Percentiles rank a stretch among this genome's conserved stretches.
These are phyloP conservation scores for Heliconius hermathena DNA, from an alignment of 1,140 invertebrate species.

Conservation along the genomic window DNA sequence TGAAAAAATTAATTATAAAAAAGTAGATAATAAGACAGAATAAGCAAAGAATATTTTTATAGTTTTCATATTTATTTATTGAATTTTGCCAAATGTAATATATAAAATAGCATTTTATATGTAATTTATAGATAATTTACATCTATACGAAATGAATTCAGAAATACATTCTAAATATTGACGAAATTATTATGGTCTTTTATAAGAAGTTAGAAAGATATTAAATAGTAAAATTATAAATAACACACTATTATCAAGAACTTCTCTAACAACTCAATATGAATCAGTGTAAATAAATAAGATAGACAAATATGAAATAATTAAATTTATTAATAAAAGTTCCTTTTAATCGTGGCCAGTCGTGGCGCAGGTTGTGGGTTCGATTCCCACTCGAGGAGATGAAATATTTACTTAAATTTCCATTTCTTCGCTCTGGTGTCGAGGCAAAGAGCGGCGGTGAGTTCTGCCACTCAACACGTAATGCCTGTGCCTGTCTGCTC, in stretches of 20 bases:
- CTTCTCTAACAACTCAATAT: no score
- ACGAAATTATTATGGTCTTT: background rate
- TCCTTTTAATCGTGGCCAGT: no score
- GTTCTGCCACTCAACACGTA: no score
- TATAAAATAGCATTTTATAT: background rate
- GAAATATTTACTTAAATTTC: no score
- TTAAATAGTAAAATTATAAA: background rate
- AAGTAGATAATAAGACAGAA: constrained; percentile 41
- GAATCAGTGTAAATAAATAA: no score
- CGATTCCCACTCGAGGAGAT: no score
- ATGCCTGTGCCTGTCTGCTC: no score
- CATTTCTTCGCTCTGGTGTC: no score
- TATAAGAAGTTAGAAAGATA: background rate
- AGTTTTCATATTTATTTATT: background rate
- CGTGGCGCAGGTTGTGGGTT: no score
- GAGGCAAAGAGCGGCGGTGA: no score
- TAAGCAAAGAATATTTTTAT: background rate
- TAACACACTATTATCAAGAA: background rate
- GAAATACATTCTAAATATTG: background rate
- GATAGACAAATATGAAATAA: no score
- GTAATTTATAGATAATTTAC: background rate
- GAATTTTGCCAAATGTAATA: background rate
- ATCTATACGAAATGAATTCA: background rate
- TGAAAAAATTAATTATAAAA: constrained; percentile 66
- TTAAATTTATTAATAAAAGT: no score